phyloP scores from a whole-genome alignment of 2,888 invertebrate genomes.

The Folsomia candida region DNA sequence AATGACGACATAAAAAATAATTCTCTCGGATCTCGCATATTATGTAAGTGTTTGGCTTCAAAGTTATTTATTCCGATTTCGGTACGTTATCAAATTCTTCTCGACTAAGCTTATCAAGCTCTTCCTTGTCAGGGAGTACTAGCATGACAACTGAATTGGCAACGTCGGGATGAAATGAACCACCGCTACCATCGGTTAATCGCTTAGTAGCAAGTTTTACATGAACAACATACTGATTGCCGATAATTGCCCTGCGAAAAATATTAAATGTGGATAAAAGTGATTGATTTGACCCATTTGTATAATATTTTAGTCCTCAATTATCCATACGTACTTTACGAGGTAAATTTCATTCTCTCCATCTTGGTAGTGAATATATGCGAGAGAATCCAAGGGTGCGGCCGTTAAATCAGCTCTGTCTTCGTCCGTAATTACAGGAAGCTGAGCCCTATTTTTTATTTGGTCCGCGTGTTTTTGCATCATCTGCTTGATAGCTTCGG shows the following conservation, averaged over 20 bases:
- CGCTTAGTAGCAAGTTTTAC: neutral
- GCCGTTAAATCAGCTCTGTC: neutral
- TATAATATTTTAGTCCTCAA: too few relatives aligned
- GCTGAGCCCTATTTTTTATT: neutral
- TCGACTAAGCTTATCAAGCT: neutral
- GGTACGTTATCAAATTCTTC: neutral
- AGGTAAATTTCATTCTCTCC: neutral
- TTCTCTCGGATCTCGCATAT: too few relatives aligned
- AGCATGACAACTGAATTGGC: too few relatives aligned
- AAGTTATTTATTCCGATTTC: too few relatives aligned
- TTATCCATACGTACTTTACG: neutral
- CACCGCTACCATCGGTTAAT: neutral
- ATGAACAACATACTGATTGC: neutral
- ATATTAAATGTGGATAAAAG: neutral
- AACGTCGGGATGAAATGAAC: too few relatives aligned
- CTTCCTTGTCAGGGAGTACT: neutral
- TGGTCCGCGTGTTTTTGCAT: neutral
- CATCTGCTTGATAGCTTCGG: neutral
- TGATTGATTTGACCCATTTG: neutral
- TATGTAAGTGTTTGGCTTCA: too few relatives aligned
- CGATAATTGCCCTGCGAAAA: neutral
- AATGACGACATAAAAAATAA: too few relatives aligned
- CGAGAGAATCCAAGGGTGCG: neutral
- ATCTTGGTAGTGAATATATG: neutral
- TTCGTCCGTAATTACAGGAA: neutral